phyloP scores from a whole-genome alignment of 1,140 invertebrate species.

The Drosophila nannoptera region DNA sequence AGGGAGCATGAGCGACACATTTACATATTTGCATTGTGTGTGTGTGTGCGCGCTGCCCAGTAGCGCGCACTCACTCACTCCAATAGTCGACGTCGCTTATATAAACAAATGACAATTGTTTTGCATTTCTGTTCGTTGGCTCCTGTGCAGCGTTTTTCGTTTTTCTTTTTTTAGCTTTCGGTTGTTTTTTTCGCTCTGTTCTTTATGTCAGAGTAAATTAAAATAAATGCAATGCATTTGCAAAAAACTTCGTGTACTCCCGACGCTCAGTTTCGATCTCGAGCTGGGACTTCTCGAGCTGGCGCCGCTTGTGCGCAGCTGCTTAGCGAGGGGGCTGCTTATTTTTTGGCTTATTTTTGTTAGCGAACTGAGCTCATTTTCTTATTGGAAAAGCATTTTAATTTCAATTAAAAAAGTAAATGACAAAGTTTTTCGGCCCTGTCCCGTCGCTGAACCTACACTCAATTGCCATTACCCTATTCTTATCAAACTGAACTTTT shows the following conservation, averaged over 20 bases:
- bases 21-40: slow-evolving; percentile 71
- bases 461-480: slow-evolving; percentile 18
- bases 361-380: slow-evolving; percentile 44
- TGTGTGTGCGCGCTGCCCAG: slow-evolving; percentile 43
- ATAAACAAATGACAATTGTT: slow-evolving; percentile 79
- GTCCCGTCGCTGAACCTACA: not conserved
- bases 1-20: slow-evolving; percentile 58
- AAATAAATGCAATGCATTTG: slow-evolving; percentile 74
- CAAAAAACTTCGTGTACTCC: slow-evolving; percentile 47
- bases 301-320: slow-evolving; percentile 63
- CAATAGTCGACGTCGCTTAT: slow-evolving; percentile 61
- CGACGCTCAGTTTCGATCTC: slow-evolving; percentile 31
- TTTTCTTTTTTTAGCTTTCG: slow-evolving; percentile 20
- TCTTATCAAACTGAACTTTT: slow-evolving; percentile 62
- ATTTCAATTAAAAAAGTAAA: slow-evolving; percentile 78
- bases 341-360: slow-evolving; percentile 45
- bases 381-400: slow-evolving; percentile 76
- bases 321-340: slow-evolving; percentile 34
- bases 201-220: slow-evolving; percentile 69
- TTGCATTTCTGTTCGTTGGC: slow-evolving; percentile 65
- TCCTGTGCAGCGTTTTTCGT: not conserved
- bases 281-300: slow-evolving; percentile 12
- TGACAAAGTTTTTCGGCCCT: slow-evolving; percentile 61
- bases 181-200: slow-evolving; percentile 23
- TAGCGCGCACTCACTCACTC: slow-evolving; percentile 58